Evolutionary conservation across 1,140 invertebrate genomes (phyloP).

Genomic region (Drosophila sturtevanti): DNA sequence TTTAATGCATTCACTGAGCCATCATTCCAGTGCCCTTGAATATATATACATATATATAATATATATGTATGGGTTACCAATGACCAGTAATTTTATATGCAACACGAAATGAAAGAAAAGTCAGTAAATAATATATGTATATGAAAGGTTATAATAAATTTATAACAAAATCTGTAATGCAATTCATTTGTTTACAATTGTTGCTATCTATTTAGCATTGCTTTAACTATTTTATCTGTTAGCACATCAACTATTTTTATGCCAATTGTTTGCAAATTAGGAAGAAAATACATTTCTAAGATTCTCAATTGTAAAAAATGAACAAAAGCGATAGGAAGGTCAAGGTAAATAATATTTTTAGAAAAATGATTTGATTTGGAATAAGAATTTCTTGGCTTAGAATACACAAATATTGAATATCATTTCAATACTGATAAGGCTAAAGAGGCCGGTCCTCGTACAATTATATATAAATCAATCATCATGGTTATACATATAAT

Average conservation of each 20-base stretch:
- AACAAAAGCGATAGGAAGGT: background rate
- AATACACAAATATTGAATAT: background rate
- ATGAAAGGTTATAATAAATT: background rate
- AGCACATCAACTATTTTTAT: slow-evolving; percentile 17
- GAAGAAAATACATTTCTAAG: background rate
- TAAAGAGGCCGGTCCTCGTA: background rate
- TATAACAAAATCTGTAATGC: background rate
- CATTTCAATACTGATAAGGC: background rate
- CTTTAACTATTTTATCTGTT: background rate
- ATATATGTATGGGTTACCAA: background rate
- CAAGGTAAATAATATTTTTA: background rate
- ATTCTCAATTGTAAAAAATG: background rate
- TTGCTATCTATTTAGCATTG: background rate
- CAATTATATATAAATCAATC: slow-evolving; percentile 47
- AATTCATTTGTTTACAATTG: background rate
- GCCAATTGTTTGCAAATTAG: slow-evolving; percentile 41
- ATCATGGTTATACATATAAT: slow-evolving; percentile 10
- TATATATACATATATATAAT: too few relatives aligned
- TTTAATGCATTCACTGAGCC: background rate
- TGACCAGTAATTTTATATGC: background rate
- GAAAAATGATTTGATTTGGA: background rate
- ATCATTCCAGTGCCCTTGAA: background rate
- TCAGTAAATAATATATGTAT: background rate
- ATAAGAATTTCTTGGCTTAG: too few relatives aligned
- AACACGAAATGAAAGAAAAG: background rate